Conservation (phyloP, 2,113 vertebrate species). For the Phodopus roborovskii region DNA sequence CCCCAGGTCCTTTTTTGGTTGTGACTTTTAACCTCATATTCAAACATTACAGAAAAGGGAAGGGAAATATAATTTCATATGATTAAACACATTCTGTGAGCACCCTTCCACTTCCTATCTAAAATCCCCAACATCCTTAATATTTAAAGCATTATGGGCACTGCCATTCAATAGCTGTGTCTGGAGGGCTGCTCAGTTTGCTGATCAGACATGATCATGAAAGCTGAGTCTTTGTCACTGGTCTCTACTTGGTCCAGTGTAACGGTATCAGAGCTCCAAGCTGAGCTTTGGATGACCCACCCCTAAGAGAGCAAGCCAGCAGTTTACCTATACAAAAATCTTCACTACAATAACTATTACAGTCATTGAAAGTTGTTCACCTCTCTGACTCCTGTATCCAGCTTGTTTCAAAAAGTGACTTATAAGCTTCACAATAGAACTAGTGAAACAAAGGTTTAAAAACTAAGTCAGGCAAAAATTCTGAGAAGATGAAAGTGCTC, state of each 20-base stretch:
- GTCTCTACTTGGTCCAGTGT: not conserved
- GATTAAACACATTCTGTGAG: not conserved
- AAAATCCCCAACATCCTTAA: not conserved
- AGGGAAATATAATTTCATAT: not conserved
- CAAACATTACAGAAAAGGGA: not conserved
- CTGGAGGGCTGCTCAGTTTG: not conserved
- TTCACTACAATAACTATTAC: not conserved
- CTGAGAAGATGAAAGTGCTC: not conserved
- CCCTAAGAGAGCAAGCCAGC: not conserved
- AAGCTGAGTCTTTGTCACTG: not conserved
- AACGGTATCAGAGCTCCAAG: not conserved
- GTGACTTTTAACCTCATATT: not conserved
- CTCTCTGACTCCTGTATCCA: constrained; percentile 8
- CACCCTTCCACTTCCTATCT: not conserved
- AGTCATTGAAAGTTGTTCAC: not conserved
- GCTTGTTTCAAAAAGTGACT: not conserved
- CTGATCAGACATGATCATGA: not conserved
- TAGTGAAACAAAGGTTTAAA: constrained; percentile 8
- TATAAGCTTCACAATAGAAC: not conserved
- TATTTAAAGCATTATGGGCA: not conserved
- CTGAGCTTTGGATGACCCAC: not conserved
- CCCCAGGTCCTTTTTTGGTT: not conserved
- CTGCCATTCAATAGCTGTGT: not conserved
- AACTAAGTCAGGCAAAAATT: constrained; percentile 4
- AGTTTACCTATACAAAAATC: not conserved